Evolutionary conservation across 2,888 invertebrate species (phyloP).

Genomic region (Auanema freiburgensis): DNA sequence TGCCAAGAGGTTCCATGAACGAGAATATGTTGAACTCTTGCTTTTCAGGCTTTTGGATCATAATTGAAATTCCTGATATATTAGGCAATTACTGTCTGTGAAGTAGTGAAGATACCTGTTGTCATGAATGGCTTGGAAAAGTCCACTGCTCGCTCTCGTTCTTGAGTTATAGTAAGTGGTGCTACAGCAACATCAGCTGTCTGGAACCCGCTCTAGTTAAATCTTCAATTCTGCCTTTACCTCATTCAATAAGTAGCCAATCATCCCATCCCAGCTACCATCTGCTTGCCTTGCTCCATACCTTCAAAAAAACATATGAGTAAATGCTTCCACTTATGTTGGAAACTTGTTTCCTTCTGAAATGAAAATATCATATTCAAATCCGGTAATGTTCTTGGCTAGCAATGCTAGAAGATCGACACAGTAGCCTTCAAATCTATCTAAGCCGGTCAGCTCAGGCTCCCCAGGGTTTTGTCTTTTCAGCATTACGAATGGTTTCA

Average conservation of each 20-base stretch:
- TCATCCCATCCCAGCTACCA: slow-evolving; percentile 63
- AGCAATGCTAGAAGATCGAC: slow-evolving; percentile 66
- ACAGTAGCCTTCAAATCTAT: slow-evolving; percentile 66
- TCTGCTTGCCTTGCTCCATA: slow-evolving; percentile 46
- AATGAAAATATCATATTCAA: slow-evolving; percentile 61
- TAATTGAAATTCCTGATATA: slow-evolving; percentile 76
- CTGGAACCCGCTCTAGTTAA: slow-evolving; percentile 16
- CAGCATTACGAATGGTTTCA: slow-evolving; percentile 84
- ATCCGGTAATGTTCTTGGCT: slow-evolving; percentile 54
- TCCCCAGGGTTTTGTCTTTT: slow-evolving; percentile 69
- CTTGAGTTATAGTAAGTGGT: slow-evolving; percentile 88
- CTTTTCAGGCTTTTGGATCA: slow-evolving; percentile 81
- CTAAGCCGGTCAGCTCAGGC: slow-evolving; percentile 55
- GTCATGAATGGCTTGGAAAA: slow-evolving; percentile 98
- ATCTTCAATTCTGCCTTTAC: slow-evolving; percentile 21
- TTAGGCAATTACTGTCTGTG: too few relatives aligned
- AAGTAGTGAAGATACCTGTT: slow-evolving; percentile 72
- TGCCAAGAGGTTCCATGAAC: slow-evolving; percentile 90
- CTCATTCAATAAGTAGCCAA: slow-evolving; percentile 62
- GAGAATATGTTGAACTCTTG: slow-evolving; percentile 87
- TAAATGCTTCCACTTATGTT: too few relatives aligned
- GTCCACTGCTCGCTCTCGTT: slow-evolving; percentile 87
- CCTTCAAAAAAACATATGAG: neutral
- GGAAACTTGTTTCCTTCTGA: slow-evolving; percentile 63
- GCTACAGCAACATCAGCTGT: slow-evolving; percentile 92